A percentile compares a stretch with the other conserved stretches of the same genome.
phyloP scores from a whole-genome alignment of 2,888 invertebrate genomes.

The Hydriomena furcata region DNA sequence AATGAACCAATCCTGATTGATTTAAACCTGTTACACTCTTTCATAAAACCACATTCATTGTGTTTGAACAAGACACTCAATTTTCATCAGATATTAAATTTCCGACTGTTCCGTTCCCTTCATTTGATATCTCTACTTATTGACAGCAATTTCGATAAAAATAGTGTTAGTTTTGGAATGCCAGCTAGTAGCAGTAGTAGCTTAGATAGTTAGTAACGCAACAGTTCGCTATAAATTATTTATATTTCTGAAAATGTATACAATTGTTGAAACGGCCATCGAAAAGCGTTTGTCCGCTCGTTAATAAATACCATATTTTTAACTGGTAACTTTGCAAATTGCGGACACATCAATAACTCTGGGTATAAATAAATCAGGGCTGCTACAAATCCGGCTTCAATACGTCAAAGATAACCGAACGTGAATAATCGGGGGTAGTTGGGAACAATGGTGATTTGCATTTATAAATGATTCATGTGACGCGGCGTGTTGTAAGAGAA shows the following conservation, averaged over 20 bases:
- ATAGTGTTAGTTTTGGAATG: too few relatives aligned
- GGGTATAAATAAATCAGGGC: constrained; percentile 41
- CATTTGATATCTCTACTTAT: too few relatives aligned
- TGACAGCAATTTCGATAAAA: too few relatives aligned
- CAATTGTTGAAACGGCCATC: not conserved
- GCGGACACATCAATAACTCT: constrained; percentile 38
- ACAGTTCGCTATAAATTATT: not conserved
- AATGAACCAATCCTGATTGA: too few relatives aligned
- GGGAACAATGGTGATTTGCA: constrained; percentile 68
- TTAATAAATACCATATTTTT: constrained; percentile 33
- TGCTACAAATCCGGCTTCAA: constrained; percentile 45
- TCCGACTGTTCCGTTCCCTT: too few relatives aligned
- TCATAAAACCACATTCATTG: too few relatives aligned
- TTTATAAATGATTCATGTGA: constrained; percentile 75
- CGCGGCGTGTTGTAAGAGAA: constrained; percentile 59
- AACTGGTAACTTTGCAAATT: constrained; percentile 27
- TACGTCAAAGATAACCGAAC: constrained; percentile 68
- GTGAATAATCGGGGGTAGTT: constrained; percentile 69
- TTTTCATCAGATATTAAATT: too few relatives aligned
- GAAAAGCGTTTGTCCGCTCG: constrained; percentile 8
- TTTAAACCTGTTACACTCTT: too few relatives aligned
- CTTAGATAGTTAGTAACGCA: not conserved
- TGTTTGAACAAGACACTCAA: too few relatives aligned
- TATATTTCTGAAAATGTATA: not conserved
- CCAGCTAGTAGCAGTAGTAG: too few relatives aligned